phyloP scores from a whole-genome alignment of 2,113 vertebrate species.

The Campylomormyrus numenius region DNA sequence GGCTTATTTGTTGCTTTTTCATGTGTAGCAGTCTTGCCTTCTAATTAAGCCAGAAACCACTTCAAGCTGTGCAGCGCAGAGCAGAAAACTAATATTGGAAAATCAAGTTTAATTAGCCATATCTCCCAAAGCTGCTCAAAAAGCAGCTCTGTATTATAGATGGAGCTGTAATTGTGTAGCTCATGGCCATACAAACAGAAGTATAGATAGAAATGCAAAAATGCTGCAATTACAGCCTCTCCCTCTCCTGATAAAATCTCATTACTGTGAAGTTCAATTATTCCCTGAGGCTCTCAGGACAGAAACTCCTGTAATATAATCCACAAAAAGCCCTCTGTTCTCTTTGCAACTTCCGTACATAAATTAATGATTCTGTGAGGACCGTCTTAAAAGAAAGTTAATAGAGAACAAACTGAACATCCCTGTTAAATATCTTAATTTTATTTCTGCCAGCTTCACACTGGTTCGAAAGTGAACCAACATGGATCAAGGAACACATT shows the following conservation, averaged over 20 bases:
- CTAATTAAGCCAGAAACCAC: constrained; percentile 8
- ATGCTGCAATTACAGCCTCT: not conserved
- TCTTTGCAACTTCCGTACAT: not conserved
- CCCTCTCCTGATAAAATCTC: not conserved
- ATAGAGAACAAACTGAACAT: not conserved
- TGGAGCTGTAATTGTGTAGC: not conserved
- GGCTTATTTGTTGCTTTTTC: not conserved
- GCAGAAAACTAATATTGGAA: constrained; percentile 12
- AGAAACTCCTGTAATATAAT: not conserved
- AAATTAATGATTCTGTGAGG: not conserved
- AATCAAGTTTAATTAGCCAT: constrained; percentile 15
- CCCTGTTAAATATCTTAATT: not conserved
- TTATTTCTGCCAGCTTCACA: not conserved
- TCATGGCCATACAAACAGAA: not conserved
- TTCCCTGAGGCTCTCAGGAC: not conserved
- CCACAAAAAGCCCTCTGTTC: not conserved
- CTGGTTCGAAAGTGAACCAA: not conserved
- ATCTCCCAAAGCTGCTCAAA: not conserved
- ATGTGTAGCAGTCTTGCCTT: not conserved
- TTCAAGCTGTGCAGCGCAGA: not conserved
- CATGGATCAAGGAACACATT: not conserved
- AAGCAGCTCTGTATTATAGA: not conserved
- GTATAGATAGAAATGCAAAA: not conserved
- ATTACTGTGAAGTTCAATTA: constrained; percentile 3
- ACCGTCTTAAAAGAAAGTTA: not conserved